These are phyloP conservation scores for Lophotriccus pileatus DNA, from an alignment of 2,797 vertebrate genomes.

Conservation along the genomic window DNA sequence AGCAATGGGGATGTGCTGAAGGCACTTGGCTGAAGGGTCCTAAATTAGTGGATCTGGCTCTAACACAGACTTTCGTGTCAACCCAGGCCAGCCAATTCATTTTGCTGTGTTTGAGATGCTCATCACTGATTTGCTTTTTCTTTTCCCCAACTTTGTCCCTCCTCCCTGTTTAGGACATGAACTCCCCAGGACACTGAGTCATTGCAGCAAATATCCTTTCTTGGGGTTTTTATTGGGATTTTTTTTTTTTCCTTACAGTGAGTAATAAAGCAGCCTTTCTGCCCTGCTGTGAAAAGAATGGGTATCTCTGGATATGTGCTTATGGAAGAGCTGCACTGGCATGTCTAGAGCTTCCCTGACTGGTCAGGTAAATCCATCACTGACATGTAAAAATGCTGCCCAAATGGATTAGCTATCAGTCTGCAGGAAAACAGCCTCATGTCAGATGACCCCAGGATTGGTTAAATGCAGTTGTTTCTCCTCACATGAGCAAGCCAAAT, in stretches of 20 bases:
- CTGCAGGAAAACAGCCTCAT: neutral
- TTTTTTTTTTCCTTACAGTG: fast-evolving
- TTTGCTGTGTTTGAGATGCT: neutral
- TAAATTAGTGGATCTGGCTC: neutral
- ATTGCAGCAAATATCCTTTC: neutral
- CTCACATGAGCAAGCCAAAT: neutral
- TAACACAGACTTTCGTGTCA: neutral
- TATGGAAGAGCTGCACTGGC: neutral
- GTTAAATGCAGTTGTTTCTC: neutral
- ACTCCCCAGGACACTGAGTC: neutral
- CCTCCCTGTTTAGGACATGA: neutral
- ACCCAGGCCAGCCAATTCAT: neutral
- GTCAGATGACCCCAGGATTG: neutral
- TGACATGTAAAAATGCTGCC: neutral
- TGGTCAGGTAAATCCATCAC: conserved; percentile 32
- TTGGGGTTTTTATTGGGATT: neutral
- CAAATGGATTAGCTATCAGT: neutral
- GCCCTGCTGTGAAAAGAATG: neutral
- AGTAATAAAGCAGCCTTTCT: neutral
- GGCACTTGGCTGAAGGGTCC: neutral
- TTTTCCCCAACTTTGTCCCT: neutral
- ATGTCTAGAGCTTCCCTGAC: neutral
- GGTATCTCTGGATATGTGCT: neutral
- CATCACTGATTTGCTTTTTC: neutral
- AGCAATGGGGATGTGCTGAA: neutral